phyloP scores from a whole-genome alignment of 2,888 invertebrate genomes.

The Matsumyia berberina region DNA sequence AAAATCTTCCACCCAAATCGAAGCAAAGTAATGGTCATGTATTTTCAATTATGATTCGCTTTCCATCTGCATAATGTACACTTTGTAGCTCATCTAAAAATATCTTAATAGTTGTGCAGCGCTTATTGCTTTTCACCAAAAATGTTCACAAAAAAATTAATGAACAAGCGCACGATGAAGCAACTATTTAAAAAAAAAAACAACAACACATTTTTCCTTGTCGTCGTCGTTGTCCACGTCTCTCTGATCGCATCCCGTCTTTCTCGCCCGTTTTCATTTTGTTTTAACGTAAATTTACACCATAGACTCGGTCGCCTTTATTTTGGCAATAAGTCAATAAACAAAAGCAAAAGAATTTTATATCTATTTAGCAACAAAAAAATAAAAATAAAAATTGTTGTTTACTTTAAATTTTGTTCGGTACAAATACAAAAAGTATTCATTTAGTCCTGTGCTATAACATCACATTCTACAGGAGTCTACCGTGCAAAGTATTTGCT shows the following conservation, averaged over 20 bases:
- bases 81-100: constrained; percentile 1
- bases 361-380: constrained; percentile 16
- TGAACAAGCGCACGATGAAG: background rate
- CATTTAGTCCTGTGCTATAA: constrained; percentile 11
- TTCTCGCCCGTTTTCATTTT: background rate
- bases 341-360: constrained; percentile 34
- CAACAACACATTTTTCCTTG: constrained; percentile 9
- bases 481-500: background rate
- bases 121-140: background rate
- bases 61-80: too few relatives aligned
- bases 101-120: constrained; percentile 14
- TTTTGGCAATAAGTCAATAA: constrained; percentile 49
- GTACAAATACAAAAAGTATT: background rate
- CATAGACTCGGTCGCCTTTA: background rate
- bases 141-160: background rate
- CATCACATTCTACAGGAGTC: constrained; percentile 26
- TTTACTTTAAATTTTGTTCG: constrained; percentile 9
- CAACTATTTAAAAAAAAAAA: constrained; percentile 35
- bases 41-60: too few relatives aligned
- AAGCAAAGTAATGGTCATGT: too few relatives aligned
- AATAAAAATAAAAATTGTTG: constrained; percentile 7
- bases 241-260: background rate
- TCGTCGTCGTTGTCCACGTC: constrained; percentile 33
- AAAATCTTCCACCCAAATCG: too few relatives aligned
- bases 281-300: constrained; percentile 25